A percentile compares a stretch with the other conserved stretches of the same genome.
Conservation (phyloP, 2,888 invertebrate genomes). For the Philaethria dido region DNA sequence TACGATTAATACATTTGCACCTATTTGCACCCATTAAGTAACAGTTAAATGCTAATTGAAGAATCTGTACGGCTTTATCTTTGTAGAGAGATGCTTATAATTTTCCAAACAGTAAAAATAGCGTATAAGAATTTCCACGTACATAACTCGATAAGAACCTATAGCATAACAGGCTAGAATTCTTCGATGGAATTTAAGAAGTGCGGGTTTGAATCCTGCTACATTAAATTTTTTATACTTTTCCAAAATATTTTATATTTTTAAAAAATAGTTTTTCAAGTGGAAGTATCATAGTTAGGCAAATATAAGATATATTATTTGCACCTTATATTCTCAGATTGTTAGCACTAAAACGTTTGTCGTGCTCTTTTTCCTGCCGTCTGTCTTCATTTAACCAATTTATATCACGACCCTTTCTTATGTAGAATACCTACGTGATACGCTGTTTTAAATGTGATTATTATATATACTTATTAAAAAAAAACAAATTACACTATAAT, state of each 20-base stretch:
- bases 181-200: too few species aligned
- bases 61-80: too few species aligned
- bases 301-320: constrained; percentile 2
- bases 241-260: too few species aligned
- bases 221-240: too few species aligned
- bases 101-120: too few species aligned
- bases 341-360: constrained; percentile 23
- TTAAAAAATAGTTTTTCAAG: too few species aligned
- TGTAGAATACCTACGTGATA: not conserved
- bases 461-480: not conserved
- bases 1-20: not conserved
- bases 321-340: constrained; percentile 26
- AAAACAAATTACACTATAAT: too few species aligned
- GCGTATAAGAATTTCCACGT: too few species aligned
- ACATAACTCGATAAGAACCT: too few species aligned
- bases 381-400: constrained; percentile 39
- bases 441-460: constrained; percentile 1
- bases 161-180: too few species aligned
- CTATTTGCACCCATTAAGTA: not conserved
- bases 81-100: too few species aligned
- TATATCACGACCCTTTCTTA: constrained; percentile 33
- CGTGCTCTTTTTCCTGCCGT: constrained; percentile 39
- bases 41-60: not conserved
- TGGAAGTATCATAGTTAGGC: not conserved
- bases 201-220: too few species aligned